Percentiles rank a stretch among this genome's conserved stretches.
These are phyloP conservation scores for Acronicta aceris DNA, from an alignment of 2,888 invertebrate species.

Conservation along the genomic window DNA sequence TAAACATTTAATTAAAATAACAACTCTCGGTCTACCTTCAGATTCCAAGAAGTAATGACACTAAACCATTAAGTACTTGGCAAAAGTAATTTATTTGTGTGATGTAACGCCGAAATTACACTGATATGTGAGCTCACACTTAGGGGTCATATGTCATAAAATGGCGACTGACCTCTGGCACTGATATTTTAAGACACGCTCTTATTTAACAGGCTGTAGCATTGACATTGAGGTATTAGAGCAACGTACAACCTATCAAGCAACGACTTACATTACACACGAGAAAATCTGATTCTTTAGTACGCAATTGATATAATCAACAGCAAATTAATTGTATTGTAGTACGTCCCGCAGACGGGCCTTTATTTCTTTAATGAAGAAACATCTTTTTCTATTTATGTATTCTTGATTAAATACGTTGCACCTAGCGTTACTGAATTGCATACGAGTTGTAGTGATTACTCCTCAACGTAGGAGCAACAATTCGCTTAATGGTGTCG, in stretches of 20 bases:
- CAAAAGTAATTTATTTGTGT: slow-evolving; percentile 44
- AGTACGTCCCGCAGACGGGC: no score
- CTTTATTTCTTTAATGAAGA: no score
- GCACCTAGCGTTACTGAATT: background rate
- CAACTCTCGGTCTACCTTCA: slow-evolving; percentile 2
- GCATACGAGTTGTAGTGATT: background rate
- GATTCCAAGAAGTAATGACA: slow-evolving; percentile 34
- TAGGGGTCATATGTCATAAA: slow-evolving; percentile 31
- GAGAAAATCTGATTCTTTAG: no score
- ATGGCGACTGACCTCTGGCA: slow-evolving; percentile 27
- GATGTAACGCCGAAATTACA: slow-evolving; percentile 40
- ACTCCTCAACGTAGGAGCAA: background rate
- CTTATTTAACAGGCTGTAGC: slow-evolving; percentile 1
- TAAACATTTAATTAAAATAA: background rate
- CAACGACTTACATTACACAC: no score
- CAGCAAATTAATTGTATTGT: no score
- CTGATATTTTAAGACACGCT: slow-evolving; percentile 16
- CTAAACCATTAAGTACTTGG: slow-evolving; percentile 16
- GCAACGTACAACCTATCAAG: background rate
- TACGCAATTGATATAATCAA: no score
- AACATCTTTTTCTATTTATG: no score
- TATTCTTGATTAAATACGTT: no score
- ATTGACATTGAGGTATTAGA: background rate
- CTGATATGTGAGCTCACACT: slow-evolving; percentile 27
- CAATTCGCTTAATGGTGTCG: background rate